These are phyloP conservation scores for Tubiluchus corallicola DNA, from an alignment of 2,888 invertebrate genomes.

Conservation along the genomic window DNA sequence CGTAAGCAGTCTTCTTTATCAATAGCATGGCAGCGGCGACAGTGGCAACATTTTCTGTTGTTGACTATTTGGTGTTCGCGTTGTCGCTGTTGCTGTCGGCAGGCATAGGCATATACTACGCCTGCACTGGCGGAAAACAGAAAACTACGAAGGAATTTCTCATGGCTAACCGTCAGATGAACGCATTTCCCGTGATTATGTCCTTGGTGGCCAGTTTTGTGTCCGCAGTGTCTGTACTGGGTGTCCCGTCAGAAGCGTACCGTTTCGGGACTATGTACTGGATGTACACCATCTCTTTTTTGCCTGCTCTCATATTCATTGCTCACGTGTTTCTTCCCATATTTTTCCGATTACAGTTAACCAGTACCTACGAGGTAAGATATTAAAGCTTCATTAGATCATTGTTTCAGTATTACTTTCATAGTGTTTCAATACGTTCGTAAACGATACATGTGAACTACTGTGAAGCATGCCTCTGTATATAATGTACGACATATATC, in stretches of 20 bases:
- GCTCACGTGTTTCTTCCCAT: conserved; percentile 63
- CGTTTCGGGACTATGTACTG: conserved; percentile 68
- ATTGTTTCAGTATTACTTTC: too few species aligned
- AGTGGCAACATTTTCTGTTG: conserved; percentile 15
- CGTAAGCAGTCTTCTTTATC: too few species aligned
- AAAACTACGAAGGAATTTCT: conserved; percentile 56
- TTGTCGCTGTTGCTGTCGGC: conserved; percentile 58
- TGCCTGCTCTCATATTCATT: conserved; percentile 44
- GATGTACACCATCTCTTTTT: conserved; percentile 58
- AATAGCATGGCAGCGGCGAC: too few species aligned
- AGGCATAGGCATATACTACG: conserved; percentile 65
- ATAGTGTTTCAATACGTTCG: too few species aligned
- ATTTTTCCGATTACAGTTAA: conserved; percentile 59
- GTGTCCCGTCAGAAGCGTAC: conserved; percentile 82
- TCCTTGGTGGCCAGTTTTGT: conserved; percentile 77
- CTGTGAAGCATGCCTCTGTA: too few species aligned
- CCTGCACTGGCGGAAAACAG: conserved; percentile 43
- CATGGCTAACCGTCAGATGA: conserved; percentile 61
- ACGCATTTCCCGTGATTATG: conserved; percentile 68
- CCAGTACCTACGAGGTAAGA: conserved; percentile 68
- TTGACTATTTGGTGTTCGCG: conserved; percentile 56
- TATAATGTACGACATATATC: too few species aligned
- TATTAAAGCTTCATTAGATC: too few species aligned
- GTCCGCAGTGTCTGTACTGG: conserved; percentile 71
- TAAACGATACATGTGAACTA: too few species aligned